Evolutionary conservation across 2,797 vertebrate genomes (phyloP), one percentile per base, ranked within the genome.

Genomic region (Tokudaia muenninki): DNA sequence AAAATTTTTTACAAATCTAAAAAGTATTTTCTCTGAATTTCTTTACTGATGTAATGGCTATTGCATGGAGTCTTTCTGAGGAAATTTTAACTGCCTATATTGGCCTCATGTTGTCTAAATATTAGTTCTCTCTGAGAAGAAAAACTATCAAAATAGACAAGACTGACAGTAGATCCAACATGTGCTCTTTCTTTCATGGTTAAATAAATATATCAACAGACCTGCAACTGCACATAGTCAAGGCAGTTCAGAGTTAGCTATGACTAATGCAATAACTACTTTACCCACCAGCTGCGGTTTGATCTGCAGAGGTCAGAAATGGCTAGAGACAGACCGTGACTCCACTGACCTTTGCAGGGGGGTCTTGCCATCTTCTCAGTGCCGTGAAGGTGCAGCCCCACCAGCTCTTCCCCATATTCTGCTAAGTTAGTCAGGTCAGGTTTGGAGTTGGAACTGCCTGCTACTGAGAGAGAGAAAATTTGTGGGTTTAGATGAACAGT

Each of bases 391-490:
- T 89, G 83, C 4, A 91, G 3, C 24, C 95, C 95, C 13, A 87
- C n/a, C 59, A 81, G 91, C 16, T 96, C 97, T 61, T 96, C 67
- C 59, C 92, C 95, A 8, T 24, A 65, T 14, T 91, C 97, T 22
- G 50, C 1, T 55, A 91, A 37, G 50, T 87, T 61, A 90, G 84
- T 81, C 29, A 63, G 78, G 65, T 86, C 93, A 80, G 89, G 65
- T 93, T 96, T 98, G 34, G 96, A 67, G 78, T 1, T 87, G 47
- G 96, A 94, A 87, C 94, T 90, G 26, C 95, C 97, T 97, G 89
- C 72, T 37, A 81, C 17, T 63, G 74, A 91, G 67, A 96, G 59
- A 95, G n/a, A 87, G 7, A 75, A 70, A 63, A 22, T 8, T 57
- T 29, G 61, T 74, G 78, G 24, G 44, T 37, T 82, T 50, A n/a